phyloP scores from a whole-genome alignment of 2,113 vertebrate species.

The Zingel zingel region DNA sequence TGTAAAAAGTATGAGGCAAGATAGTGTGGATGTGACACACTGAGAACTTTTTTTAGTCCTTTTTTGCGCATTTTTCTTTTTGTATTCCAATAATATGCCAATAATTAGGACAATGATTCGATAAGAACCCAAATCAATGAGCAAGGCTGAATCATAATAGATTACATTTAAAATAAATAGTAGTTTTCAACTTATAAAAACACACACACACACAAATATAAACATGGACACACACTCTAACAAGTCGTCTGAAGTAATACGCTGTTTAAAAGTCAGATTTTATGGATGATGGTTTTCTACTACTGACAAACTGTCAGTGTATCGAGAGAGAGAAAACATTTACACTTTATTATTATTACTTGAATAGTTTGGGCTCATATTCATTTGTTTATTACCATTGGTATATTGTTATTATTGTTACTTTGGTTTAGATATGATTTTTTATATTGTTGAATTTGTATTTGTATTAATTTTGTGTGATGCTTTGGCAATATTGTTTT shows the following conservation, averaged over 20 bases:
- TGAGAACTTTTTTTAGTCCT: neutral
- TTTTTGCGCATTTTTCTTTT: neutral
- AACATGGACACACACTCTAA: neutral
- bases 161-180: neutral
- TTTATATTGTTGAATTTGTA: too few relatives aligned
- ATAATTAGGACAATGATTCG: neutral
- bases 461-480: too few relatives aligned
- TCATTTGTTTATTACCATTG: too few relatives aligned
- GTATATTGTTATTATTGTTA: too few relatives aligned
- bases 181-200: neutral
- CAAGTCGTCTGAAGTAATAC: neutral
- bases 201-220: neutral
- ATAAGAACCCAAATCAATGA: neutral
- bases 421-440: too few relatives aligned
- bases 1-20: too few relatives aligned
- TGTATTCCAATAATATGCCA: neutral
- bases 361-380: too few relatives aligned
- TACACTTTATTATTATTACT: too few relatives aligned
- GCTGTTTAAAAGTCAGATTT: neutral
- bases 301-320: neutral
- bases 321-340: too few relatives aligned
- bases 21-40: too few relatives aligned
- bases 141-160: too few relatives aligned
- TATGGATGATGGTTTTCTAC: constrained; percentile 1
- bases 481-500: too few relatives aligned